Evolutionary conservation across 2,797 vertebrate species (phyloP), one percentile per base, ranked within the genome.

Genomic region (Hirundo rustica): DNA sequence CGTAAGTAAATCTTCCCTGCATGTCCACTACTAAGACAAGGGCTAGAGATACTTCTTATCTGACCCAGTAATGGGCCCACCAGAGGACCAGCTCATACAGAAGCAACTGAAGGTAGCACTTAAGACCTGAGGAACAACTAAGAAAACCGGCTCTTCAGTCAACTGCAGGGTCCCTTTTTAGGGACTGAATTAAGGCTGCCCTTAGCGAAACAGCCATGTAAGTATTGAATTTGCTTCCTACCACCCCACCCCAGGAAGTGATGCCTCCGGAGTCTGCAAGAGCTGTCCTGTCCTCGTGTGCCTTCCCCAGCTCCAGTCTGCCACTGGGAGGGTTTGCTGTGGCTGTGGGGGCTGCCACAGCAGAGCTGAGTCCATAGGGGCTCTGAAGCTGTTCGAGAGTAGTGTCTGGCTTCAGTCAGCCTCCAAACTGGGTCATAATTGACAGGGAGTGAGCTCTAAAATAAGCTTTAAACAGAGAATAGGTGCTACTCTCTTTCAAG

Each of bases 281-380:
- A 71, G 9, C 55, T 64, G 2, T 29, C 34, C 30, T 27, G 42
- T 53, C 30, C 34, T 40, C 0, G 0, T 18, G 30, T 60, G 53
- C 51, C 30, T n/a, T 38, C 2, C 27, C 5, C 20, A 2, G 2
- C 5, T 57, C 26, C 16, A 61, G 32, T 47, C 32, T 77, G 34
- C 8, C 12, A 2, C 29, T 0, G 2, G 17, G 25, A 68, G 16
- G 5, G 27, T 34, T 45, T 84, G 30, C 55, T 55, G 57, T 2
- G 0, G 3, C 2, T 12, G 2, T 10, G 30, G 13, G 17, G n/a
- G 18, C 34, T 55, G 12, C 40, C 50, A 16, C 13, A 40, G 36
- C 42, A 45, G 6, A 38, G 9, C 15, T 44, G 13, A 77, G 45
- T 25, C 29, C 6, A 3, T 12, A 3, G 9, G 10, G 13, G 19